Evolutionary conservation across 2,888 invertebrate genomes (phyloP), one percentile per base, ranked within the genome.

Genomic region (Drosophila lutescens): DNA sequence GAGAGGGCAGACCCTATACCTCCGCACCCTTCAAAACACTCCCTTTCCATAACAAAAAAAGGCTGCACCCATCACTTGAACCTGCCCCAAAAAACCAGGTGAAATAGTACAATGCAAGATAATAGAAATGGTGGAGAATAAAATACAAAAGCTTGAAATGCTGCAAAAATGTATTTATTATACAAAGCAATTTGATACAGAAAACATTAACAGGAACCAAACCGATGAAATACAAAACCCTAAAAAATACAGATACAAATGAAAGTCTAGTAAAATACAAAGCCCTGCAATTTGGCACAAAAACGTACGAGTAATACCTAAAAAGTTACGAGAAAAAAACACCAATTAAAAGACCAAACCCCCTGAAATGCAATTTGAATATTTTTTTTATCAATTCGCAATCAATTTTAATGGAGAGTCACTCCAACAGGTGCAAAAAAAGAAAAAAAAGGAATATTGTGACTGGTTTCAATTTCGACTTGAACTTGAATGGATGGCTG

Each of bases 381-480:
- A 26, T 30, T 30, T 30, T 40, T 38, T 65, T 51, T 36, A 49
- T 41, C 46, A 20, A 57, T 65, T 54, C 20, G 34, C 38, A 67
- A 41, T 36, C 54, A 54, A 54, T 26, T 47, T 47, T 40, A n/a
- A 23, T 32, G 67, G 67, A 67, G 34, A 57, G 40, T 54, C 26
- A 56, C 47, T 38, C 44, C 60, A 61, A 38, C 61, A 66, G 68
- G 66, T 66, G 66, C 26, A 36, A 20, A 17, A 34, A 50, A 20
- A 17, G 26, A 50, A 20, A 20, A 20, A 32, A 32, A 15, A 12
- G 5, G 10, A 15, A 17, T 32, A 32, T 6, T 40, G 54, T 54
- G 68, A 66, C 66, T 54, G 65, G 68, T 66, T 66, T 66, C 68
- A 46, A 41, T 66, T 54, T 66, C 66, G 55, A 67, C 67, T 66